phyloP scores from a whole-genome alignment of 2,888 invertebrate genomes.

The Gortyna flavago region DNA sequence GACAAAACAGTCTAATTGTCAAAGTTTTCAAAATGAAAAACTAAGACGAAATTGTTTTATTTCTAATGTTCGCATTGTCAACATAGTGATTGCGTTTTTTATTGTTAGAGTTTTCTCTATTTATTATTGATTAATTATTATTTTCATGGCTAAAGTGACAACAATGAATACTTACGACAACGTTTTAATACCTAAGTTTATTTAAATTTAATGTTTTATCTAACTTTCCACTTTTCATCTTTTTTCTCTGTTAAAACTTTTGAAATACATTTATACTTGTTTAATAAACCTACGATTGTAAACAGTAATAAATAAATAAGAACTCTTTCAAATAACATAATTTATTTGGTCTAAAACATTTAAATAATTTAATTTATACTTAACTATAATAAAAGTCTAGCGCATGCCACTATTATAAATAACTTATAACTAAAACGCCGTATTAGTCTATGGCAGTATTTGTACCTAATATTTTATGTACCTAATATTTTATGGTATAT shows the following conservation, averaged over 20 bases:
- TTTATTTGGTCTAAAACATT: slow-evolving; percentile 51
- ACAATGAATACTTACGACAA: background rate
- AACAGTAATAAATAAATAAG: slow-evolving; percentile 36
- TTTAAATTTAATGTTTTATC: too few relatives aligned
- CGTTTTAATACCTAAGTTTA: background rate
- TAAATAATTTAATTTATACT: slow-evolving; percentile 46
- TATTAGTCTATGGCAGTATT: background rate
- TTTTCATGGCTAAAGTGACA: background rate
- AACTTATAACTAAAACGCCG: slow-evolving; percentile 39
- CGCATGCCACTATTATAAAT: slow-evolving; percentile 32
- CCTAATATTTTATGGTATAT: too few relatives aligned
- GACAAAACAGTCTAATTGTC: background rate
- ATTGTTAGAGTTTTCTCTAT: background rate
- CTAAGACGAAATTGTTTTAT: background rate
- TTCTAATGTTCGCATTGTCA: background rate
- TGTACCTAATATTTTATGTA: background rate
- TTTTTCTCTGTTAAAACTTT: background rate
- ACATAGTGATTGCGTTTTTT: background rate
- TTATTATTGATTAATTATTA: background rate
- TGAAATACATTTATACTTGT: background rate
- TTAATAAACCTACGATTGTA: background rate
- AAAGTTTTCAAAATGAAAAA: background rate
- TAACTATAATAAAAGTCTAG: slow-evolving; percentile 11
- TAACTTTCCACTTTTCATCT: background rate
- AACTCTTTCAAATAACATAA: slow-evolving; percentile 14